phyloP scores from a whole-genome alignment of 1,140 invertebrate species.

The Lutraria rhynchaena region DNA sequence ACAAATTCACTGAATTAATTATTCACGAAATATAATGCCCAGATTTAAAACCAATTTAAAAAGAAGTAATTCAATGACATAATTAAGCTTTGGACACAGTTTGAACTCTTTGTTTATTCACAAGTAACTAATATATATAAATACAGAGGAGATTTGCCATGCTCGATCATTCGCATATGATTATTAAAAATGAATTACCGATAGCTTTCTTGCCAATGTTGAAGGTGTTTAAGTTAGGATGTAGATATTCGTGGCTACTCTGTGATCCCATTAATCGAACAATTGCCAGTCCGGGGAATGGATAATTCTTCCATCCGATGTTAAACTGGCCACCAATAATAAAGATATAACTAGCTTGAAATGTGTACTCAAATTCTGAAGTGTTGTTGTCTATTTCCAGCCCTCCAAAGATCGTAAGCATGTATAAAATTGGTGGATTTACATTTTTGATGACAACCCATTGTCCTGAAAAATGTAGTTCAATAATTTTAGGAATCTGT shows the following conservation, averaged over 20 bases:
- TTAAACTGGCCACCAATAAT: conserved; percentile 69
- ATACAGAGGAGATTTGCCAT: no score
- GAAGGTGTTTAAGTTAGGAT: neutral
- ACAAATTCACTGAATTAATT: no score
- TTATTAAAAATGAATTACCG: conserved; percentile 29
- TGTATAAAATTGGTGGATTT: neutral
- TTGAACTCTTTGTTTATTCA: no score
- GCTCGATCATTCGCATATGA: no score
- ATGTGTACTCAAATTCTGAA: neutral
- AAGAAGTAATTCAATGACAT: no score
- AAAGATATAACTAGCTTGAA: conserved; percentile 60
- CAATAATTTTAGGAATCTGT: no score
- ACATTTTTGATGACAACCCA: conserved; percentile 44
- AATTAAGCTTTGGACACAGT: no score
- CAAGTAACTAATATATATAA: no score
- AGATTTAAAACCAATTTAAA: no score
- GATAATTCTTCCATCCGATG: conserved; percentile 61
- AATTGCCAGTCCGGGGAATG: conserved; percentile 44
- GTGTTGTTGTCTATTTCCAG: conserved; percentile 29
- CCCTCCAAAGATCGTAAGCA: neutral
- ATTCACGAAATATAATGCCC: no score
- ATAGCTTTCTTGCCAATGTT: conserved; percentile 25
- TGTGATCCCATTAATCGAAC: conserved; percentile 21
- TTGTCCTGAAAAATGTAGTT: conserved; percentile 20
- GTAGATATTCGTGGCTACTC: neutral